Conservation (phyloP, 37 sponge, comb jelly and placozoan genomes). For the Eunapius fragilis region DNA sequence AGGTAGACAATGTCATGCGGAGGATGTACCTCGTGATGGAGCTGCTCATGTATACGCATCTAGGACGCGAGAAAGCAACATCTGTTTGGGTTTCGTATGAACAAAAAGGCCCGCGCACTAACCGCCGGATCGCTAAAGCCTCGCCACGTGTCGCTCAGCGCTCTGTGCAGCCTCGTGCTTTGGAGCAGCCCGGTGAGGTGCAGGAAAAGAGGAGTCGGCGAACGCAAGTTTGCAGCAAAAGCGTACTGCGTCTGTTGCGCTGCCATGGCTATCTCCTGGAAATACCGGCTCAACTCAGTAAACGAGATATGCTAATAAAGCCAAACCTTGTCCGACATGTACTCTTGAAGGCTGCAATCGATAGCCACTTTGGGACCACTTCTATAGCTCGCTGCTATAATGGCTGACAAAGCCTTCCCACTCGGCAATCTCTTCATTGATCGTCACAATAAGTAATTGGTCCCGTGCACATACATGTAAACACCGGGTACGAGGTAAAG, state of each 20-base stretch:
- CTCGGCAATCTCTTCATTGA: neutral
- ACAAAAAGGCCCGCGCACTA: no score
- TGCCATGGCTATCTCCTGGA: constrained; percentile 6
- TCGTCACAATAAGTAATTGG: no score
- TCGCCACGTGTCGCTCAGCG: neutral
- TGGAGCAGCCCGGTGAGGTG: constrained; percentile 13
- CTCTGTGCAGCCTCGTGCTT: neutral
- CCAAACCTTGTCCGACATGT: constrained; percentile 5
- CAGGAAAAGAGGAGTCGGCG: constrained; percentile 5
- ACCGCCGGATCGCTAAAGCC: constrained; percentile 1
- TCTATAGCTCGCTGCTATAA: neutral
- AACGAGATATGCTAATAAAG: neutral
- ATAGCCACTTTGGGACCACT: neutral
- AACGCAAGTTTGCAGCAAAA: neutral
- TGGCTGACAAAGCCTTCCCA: neutral
- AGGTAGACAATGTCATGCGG: constrained; percentile 18
- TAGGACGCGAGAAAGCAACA: neutral
- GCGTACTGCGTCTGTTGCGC: neutral
- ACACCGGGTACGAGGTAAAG: no score
- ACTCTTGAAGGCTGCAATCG: constrained; percentile 17
- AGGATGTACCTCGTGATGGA: neutral
- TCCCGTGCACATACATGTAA: no score
- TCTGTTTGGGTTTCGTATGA: no score
- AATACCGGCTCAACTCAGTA: neutral
- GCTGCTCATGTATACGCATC: neutral